Base-by-base conservation (phyloP, 2,888 invertebrate species). In the Latrodectus elegans region DNA sequence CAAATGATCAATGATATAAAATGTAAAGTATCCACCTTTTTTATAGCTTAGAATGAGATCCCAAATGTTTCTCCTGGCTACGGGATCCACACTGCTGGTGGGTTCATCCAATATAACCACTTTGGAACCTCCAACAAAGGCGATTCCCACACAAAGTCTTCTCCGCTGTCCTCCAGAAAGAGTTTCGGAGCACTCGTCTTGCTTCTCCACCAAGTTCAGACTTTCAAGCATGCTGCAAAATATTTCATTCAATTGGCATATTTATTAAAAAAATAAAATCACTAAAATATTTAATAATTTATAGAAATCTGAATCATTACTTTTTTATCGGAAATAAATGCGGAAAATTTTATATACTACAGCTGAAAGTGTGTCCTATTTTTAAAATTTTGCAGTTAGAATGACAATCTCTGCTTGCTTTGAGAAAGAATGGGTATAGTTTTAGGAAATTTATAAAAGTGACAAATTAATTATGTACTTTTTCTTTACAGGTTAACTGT, bases 81-180 rank as follows among this genome's bases (percentile, higher is more conserved):
- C 91, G 4, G 93, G 92, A 90, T 93, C 93, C 12, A 93, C 92
- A 72, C 90, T 90, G 53, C 89, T 85, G 14, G 90, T 90, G 26
- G 90, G 90, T 84, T 93, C 93, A 89, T 93, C 93, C 72, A 93
- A 90, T 60, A 93, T 91, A 64, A 93, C 91, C 4, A 92, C 91
- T 85, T 91, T 91, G 6, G 92, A 92, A 1, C 92, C 92, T 9
- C 92, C 93, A 53, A 92, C 91, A 90, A 93, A 93, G 6, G 93
- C 93, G 68, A 93, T 90, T 3, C 92, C 92, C 22, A 93, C 92
- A 89, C 92, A 92, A 4, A 93, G 90, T 17, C 93, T 90, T n/a
- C 93, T 90, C 88, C 91, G 91, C 91, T 92, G 92, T 1, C 93
- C 93, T 8, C 93, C 93, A 1, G 92, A 92, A 64, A 93, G 89